Conservation (phyloP, 2,797 vertebrate genomes). For the Protonibea diacanthus region DNA sequence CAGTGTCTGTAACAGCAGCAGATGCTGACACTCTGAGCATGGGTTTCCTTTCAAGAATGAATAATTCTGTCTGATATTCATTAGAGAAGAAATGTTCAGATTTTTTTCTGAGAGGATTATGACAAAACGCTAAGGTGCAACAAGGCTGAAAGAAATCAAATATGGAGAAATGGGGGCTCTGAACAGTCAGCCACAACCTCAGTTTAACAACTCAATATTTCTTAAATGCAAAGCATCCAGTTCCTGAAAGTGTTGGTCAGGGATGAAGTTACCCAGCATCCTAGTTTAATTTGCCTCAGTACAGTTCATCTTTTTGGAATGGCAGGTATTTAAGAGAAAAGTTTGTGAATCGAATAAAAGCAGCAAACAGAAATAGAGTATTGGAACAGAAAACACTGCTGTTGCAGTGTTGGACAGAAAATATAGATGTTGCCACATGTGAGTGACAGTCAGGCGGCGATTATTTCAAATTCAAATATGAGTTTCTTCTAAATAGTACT, state of each 20-base stretch:
- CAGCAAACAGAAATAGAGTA: background rate
- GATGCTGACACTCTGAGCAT: constrained; percentile 8
- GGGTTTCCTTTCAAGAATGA: constrained; percentile 23
- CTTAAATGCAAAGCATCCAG: background rate
- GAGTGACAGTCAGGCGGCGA: constrained; percentile 57
- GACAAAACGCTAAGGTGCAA: background rate
- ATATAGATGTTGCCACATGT: constrained; percentile 40
- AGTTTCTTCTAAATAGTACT: constrained; percentile 48
- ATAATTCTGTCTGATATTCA: background rate
- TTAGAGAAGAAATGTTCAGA: background rate
- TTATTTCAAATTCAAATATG: constrained; percentile 63
- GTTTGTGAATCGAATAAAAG: constrained; percentile 43
- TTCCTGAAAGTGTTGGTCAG: constrained; percentile 2
- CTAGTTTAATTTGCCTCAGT: background rate
- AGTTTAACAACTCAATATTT: background rate
- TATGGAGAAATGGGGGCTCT: background rate
- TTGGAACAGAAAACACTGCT: background rate
- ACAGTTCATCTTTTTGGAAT: background rate
- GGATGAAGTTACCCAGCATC: background rate
- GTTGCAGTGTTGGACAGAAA: constrained; percentile 29
- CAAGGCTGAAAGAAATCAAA: background rate
- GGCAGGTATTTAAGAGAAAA: constrained; percentile 33
- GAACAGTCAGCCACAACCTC: constrained; percentile 1
- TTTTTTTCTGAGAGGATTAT: background rate
- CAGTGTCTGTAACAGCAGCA: constrained; percentile 1